A percentile compares a stretch with the other conserved stretches of the same genome.
phyloP scores from a whole-genome alignment of 2,888 invertebrate species.

The Conomelus anceps region DNA sequence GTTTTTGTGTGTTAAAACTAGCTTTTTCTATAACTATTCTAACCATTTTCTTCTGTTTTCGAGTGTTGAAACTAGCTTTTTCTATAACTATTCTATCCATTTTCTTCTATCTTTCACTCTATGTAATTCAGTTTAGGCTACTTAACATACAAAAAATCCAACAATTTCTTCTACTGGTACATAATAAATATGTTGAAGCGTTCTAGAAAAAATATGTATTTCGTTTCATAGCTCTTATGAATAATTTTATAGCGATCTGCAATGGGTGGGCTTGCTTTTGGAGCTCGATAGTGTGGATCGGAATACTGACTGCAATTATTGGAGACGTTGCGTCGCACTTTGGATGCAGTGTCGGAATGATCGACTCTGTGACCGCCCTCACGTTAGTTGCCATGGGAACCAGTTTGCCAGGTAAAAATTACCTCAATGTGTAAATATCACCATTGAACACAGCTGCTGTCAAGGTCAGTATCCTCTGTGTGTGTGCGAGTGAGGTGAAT shows the following conservation, averaged over 20 bases:
- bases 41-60: not conserved
- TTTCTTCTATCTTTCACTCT: not conserved
- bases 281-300: conserved; percentile 86
- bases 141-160: too few relatives aligned
- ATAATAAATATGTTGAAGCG: too few relatives aligned
- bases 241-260: conserved; percentile 43
- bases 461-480: not conserved
- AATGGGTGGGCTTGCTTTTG: conserved; percentile 96
- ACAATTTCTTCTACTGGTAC: too few relatives aligned
- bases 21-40: not conserved
- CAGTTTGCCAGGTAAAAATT: conserved; percentile 84
- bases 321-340: conserved; percentile 96
- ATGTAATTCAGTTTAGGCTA: too few relatives aligned
- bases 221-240: too few relatives aligned
- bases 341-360: conserved; percentile 92
- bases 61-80: not conserved
- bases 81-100: not conserved
- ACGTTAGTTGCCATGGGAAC: conserved; percentile 97
- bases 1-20: not conserved
- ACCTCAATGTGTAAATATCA: too few relatives aligned
- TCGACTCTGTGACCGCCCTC: conserved; percentile 94
- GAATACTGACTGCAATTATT: conserved; percentile 89
- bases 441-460: not conserved
- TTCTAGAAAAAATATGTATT: too few relatives aligned
- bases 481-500: too few relatives aligned